Evolutionary conservation across 2,797 vertebrate species (phyloP).

Genomic region (Dallia pectoralis): DNA sequence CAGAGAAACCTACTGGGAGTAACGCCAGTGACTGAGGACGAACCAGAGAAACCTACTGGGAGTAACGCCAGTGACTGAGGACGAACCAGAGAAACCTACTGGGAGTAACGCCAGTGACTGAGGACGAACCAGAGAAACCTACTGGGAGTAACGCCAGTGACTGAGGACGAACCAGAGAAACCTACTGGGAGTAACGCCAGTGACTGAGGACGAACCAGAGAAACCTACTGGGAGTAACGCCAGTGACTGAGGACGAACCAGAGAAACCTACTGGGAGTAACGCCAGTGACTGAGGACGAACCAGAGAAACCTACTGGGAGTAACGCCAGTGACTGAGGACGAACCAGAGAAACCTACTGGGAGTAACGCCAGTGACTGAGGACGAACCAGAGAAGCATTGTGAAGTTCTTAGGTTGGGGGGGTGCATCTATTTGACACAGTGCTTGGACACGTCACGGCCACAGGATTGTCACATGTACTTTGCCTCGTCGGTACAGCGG

Average conservation of each 20-base stretch:
- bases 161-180: conserved; percentile 24
- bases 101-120: too few species aligned
- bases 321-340: conserved; percentile 23
- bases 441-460: conserved; percentile 16
- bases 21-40: too few species aligned
- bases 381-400: conserved; percentile 20
- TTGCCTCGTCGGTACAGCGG: conserved; percentile 49
- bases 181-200: too few species aligned
- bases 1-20: too few species aligned
- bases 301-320: conserved; percentile 17
- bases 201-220: not conserved
- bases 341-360: conserved; percentile 8
- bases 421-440: conserved; percentile 28
- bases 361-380: conserved; percentile 27
- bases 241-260: conserved; percentile 23
- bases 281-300: too few species aligned
- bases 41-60: conserved; percentile 10
- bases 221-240: conserved; percentile 24
- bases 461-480: conserved; percentile 51
- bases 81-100: conserved; percentile 18
- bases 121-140: conserved; percentile 1
- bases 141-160: conserved; percentile 21
- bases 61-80: conserved; percentile 28
- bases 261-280: too few species aligned
- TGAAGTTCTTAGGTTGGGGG: not conserved